Evolutionary conservation across 2,797 vertebrate species (phyloP), one percentile per base, ranked within the genome.

Genomic region (Tenualosa ilisha): DNA sequence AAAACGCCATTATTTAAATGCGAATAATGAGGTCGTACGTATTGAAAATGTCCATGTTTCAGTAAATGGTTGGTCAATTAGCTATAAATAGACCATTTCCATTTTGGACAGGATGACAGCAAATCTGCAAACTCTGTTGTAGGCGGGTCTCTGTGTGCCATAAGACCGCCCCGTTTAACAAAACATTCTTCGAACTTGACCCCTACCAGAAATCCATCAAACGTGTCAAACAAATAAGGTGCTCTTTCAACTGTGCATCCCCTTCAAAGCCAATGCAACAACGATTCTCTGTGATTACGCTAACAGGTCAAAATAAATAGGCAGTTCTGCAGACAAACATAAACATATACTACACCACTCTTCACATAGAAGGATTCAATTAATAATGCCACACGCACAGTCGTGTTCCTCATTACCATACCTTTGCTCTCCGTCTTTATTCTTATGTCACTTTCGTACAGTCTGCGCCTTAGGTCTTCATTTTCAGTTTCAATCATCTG

Each of bases 401-500:
- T 17, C 53, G 53, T 20, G 20, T 56, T 56, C 3, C 17, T 3
- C 12, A 56, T 31, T 31, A 31, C 31, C 75, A 26, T 72, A 89
- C 94, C 93, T 88, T 63, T 83, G 6, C 82, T 84, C 2, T 88
- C 53, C 13, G 86, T 53, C 75, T 92, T 90, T 3, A 84, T 3
- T 84, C 75, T 15, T 11, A 56, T 87, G 7, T 88, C 89, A 61
- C 90, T 90, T 26, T 86, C 91, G 1, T 90, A 82, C 86, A 96
- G 90, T 84, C 91, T 91, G 85, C 92, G 92, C 83, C 91, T 93
- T 63, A 95, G 94, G 88, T 88, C 91, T 82, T 95, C 92, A 83
- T 96, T 96, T 83, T 96, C 95, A 0, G 86, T 88, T 88, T 94
- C 93, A 15, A 96, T 91, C 86, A 90, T 91, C n/a, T 89, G 93